Evolutionary conservation across 2,797 vertebrate species (phyloP).

Genomic region (Melopsittacus undulatus): DNA sequence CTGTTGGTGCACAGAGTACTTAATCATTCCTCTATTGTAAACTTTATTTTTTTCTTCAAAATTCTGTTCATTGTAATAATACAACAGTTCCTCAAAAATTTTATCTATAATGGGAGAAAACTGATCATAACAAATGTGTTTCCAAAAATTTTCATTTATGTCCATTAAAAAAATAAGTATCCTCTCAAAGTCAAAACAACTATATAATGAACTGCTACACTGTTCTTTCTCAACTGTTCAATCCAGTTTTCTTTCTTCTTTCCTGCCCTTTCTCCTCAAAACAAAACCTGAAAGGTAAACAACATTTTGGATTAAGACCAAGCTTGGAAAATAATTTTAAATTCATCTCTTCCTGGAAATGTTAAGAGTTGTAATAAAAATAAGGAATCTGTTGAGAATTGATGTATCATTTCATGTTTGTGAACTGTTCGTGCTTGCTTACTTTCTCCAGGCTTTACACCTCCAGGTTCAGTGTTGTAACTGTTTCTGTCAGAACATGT

Average conservation of each 20-base stretch:
- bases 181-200: neutral
- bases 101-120: neutral
- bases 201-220: neutral
- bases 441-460: neutral
- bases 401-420: rapidly evolving
- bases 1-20: neutral
- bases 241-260: neutral
- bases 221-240: neutral
- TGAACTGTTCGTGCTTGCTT: neutral
- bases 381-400: neutral
- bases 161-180: neutral
- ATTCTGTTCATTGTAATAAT: neutral
- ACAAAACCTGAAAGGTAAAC: neutral
- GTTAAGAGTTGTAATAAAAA: neutral
- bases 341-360: neutral
- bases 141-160: neutral
- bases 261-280: neutral
- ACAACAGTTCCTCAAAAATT: neutral
- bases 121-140: neutral
- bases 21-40: neutral
- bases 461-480: neutral
- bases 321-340: neutral
- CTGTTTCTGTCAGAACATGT: neutral
- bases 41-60: neutral
- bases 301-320: neutral